A percentile compares a stretch with the other conserved stretches of the same genome.
Evolutionary conservation across 2,113 vertebrate genomes (phyloP).

Genomic region (Brachypteracias leptosomus): DNA sequence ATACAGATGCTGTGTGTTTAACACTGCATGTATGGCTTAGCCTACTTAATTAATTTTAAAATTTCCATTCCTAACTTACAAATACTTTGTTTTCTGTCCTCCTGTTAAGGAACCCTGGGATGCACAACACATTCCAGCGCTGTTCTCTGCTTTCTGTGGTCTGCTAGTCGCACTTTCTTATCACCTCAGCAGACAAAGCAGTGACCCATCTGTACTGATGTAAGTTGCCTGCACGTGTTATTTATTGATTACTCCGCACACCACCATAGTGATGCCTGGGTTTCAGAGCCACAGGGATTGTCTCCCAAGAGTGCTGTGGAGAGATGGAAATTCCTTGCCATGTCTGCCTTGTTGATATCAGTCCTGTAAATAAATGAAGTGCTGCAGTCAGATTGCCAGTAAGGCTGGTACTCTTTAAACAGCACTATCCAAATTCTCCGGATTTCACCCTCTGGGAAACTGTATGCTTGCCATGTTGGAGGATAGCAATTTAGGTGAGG

Average conservation of each 20-base stretch:
- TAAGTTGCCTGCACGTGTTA: constrained; percentile 70
- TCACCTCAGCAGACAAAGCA: constrained; percentile 97
- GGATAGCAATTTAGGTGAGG: background rate
- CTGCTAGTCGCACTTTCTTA: constrained; percentile 92
- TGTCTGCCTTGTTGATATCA: background rate
- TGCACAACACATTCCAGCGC: constrained; percentile 90
- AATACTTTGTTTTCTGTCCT: constrained; percentile 32
- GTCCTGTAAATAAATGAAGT: background rate
- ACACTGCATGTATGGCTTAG: background rate
- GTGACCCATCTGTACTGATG: constrained; percentile 90
- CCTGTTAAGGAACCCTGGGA: constrained; percentile 90
- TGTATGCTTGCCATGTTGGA: background rate
- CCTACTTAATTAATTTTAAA: too few species aligned
- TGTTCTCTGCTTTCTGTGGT: constrained; percentile 96
- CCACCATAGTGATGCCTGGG: background rate
- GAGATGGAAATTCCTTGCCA: background rate
- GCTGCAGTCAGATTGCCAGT: background rate
- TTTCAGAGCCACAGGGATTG: background rate
- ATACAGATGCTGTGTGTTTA: background rate
- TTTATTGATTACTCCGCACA: background rate
- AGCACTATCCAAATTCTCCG: background rate
- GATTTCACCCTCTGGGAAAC: background rate
- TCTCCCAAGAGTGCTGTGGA: background rate
- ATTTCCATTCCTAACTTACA: background rate
- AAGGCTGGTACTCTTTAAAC: background rate